Base-by-base conservation (phyloP, 2,888 invertebrate species). In the Sylvicola fuscatus region DNA sequence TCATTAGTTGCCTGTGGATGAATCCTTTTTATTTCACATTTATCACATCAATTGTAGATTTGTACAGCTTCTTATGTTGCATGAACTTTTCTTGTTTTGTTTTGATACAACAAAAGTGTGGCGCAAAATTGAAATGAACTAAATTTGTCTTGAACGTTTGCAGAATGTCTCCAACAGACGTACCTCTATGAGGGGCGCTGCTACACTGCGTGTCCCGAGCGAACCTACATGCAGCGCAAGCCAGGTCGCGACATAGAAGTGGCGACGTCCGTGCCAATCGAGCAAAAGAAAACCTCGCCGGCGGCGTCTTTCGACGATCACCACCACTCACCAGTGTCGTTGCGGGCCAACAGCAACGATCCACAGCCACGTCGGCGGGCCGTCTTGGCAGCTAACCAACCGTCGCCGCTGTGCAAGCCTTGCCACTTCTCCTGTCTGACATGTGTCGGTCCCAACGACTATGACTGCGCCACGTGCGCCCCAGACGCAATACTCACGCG, bases 391-490 rank as follows among this genome's bases (percentile, higher is more conserved):
- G 21, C 4, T 8, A 14, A 35, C 16, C 33, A 16, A 28, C 4
- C 21, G 33, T 2, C 44, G 43, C 38, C 29, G 35, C 14, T 58
- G 58, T 35, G 43, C 40, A 13, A 37, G 8, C 21, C 38, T 3
- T 58, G 58, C 38, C 53, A 58, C 38, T 41, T 43, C 11, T 49
- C 49, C 14, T 58, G 58, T 6, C 41, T 50, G n/a, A 44, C 46
- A 21, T 58, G 58, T 41, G 47, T 45, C 17, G 58, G 58, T 3
- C 50, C 54, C 0, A 44, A 47, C 14, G 42, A 46, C 14, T 46
- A 49, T n/a, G 50, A 58, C 39, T 58, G 58, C 38, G 49, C 47
- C 37, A 47, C 47, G 32, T 58, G 58, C 35, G 48, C 14, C 43
- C 51, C 2, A 51, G 54, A 16, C 52, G 51, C 33, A 50, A 53